phyloP scores from a whole-genome alignment of 2,797 vertebrate species.

The Epinephelus malabaricus region DNA sequence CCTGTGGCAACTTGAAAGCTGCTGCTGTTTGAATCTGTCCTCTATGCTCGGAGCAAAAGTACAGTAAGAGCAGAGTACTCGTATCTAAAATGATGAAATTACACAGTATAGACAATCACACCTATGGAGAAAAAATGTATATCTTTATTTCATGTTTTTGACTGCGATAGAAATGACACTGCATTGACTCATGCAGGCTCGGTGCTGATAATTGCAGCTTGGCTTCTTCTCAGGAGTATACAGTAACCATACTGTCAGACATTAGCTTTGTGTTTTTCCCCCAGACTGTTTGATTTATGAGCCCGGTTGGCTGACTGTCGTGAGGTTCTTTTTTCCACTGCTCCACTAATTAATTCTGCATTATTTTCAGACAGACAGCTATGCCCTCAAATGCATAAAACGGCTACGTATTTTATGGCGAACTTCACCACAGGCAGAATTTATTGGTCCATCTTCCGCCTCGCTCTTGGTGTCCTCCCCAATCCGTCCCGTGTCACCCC shows the following conservation, averaged over 20 bases:
- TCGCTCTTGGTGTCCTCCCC: conserved; percentile 49
- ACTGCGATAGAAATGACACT: conserved; percentile 11
- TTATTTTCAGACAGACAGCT: conserved; percentile 70
- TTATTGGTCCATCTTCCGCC: conserved; percentile 55
- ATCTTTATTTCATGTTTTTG: neutral
- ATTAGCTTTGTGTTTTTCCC: conserved; percentile 53
- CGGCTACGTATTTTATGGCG: conserved; percentile 49
- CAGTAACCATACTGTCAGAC: conserved; percentile 37
- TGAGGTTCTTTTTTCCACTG: conserved; percentile 43
- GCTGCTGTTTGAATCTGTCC: conserved; percentile 57
- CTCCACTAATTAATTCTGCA: conserved; percentile 70
- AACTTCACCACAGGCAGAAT: conserved; percentile 56
- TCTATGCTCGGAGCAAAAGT: conserved; percentile 36
- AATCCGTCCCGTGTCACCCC: conserved; percentile 35
- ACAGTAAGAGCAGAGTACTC: conserved; percentile 2
- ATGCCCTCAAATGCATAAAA: conserved; percentile 61
- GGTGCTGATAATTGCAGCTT: conserved; percentile 51
- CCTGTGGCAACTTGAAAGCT: conserved; percentile 73
- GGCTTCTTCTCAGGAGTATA: conserved; percentile 22
- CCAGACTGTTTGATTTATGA: conserved; percentile 70
- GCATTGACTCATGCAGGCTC: conserved; percentile 32
- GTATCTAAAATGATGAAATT: conserved; percentile 23
- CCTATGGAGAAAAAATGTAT: conserved; percentile 3
- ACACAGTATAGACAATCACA: conserved; percentile 1
- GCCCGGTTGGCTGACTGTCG: conserved; percentile 51